Percentiles rank a stretch among this genome's conserved stretches.
Conservation (phyloP, 64 coral and sea anemone species). For the Catalaphyllia jardinei region DNA sequence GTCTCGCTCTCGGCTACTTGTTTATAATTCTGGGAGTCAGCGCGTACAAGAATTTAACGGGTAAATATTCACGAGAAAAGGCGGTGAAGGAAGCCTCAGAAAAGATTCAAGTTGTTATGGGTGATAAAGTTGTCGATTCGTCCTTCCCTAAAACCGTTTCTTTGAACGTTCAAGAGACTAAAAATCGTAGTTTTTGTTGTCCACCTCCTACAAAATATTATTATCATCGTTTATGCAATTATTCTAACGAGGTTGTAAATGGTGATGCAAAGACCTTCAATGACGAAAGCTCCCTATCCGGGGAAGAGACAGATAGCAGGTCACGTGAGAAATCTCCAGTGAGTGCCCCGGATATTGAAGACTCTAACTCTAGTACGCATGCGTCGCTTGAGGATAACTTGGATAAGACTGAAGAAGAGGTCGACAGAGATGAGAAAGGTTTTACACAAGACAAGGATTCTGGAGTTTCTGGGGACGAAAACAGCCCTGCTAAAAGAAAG, state of each 20-base stretch:
- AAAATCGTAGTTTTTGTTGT: conserved; percentile 21
- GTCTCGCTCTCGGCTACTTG: conserved; percentile 75
- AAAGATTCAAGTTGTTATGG: conserved; percentile 77
- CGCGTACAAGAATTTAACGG: conserved; percentile 68
- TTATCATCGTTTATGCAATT: conserved; percentile 66
- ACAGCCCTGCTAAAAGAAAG: conserved; percentile 48
- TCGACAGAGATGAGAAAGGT: conserved; percentile 9
- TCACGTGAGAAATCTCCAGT: conserved; percentile 32
- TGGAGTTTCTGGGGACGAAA: neutral
- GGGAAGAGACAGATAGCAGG: conserved; percentile 30
- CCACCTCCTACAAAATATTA: conserved; percentile 50
- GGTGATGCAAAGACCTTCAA: conserved; percentile 30
- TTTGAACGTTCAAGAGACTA: conserved; percentile 76
- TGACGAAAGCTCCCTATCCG: conserved; percentile 20
- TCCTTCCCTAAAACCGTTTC: conserved; percentile 85
- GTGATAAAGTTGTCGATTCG: conserved; percentile 80
- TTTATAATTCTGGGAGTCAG: conserved; percentile 74
- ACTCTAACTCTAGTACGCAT: conserved; percentile 57
- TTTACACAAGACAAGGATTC: neutral
- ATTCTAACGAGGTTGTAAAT: conserved; percentile 51
- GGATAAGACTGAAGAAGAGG: conserved; percentile 64
- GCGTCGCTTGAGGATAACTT: conserved; percentile 67
- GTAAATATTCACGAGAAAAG: conserved; percentile 45
- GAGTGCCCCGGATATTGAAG: conserved; percentile 22
- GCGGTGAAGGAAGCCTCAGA: conserved; percentile 52